Conservation (phyloP, 1,140 invertebrate genomes). For the Mactra quadrangularis region DNA sequence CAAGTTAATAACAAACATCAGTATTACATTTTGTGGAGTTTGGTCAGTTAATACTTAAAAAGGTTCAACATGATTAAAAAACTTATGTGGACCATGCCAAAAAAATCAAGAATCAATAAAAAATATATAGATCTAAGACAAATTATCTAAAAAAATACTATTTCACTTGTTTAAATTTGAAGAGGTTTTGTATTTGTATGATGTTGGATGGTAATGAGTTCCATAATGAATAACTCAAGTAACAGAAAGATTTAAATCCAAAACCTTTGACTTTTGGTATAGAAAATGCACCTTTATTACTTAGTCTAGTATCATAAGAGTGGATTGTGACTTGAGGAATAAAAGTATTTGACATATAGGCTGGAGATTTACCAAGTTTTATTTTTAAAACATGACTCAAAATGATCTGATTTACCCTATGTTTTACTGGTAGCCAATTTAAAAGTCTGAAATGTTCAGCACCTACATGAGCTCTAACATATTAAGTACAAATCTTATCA, state of each 20-base stretch:
- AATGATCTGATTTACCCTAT: constrained; percentile 13
- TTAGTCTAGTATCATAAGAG: background rate
- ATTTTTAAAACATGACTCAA: constrained; percentile 20
- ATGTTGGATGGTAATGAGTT: constrained; percentile 34
- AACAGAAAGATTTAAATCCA: constrained; percentile 32
- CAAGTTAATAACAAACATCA: too few relatives aligned
- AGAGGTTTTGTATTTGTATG: too few relatives aligned
- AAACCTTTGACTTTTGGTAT: constrained; percentile 40
- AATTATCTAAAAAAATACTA: too few relatives aligned
- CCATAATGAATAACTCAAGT: constrained; percentile 26
- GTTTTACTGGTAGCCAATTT: constrained; percentile 8
- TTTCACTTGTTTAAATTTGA: too few relatives aligned
- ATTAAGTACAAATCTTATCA: constrained; percentile 28
- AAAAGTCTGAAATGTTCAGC: background rate
- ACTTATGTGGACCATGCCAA: too few relatives aligned
- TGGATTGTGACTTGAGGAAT: constrained; percentile 6
- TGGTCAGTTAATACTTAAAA: too few relatives aligned
- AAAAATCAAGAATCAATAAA: too few relatives aligned
- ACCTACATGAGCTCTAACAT: background rate
- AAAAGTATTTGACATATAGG: background rate
- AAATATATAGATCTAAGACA: too few relatives aligned
- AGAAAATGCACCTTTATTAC: constrained; percentile 34
- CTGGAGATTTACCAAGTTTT: background rate
- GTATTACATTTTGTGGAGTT: too few relatives aligned
- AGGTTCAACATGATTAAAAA: too few relatives aligned